A percentile compares a stretch with the other conserved stretches of the same genome.
phyloP scores from a whole-genome alignment of 1,140 invertebrate genomes.

The Zaprionus inermis region DNA sequence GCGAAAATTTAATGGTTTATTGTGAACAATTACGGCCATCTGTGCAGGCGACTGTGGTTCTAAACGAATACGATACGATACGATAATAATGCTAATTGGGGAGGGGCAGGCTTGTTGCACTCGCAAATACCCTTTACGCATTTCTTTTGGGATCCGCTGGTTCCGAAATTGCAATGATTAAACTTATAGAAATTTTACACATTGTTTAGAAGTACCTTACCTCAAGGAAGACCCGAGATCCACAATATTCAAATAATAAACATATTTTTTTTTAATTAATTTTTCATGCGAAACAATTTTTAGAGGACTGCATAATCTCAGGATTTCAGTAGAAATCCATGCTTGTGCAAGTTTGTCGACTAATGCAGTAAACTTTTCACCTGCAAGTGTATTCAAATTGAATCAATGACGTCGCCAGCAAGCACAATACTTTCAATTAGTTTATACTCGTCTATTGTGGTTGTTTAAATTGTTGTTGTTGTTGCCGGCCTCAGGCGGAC shows the following conservation, averaged over 20 bases:
- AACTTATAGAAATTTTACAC: too few species aligned
- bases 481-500: slow-evolving; percentile 46
- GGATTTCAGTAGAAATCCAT: too few species aligned
- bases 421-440: slow-evolving; percentile 57
- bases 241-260: too few species aligned
- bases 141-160: too few species aligned
- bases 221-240: too few species aligned
- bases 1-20: slow-evolving; percentile 37
- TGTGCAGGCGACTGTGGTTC: slow-evolving; percentile 6
- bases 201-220: too few species aligned
- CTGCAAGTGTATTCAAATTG: slow-evolving; percentile 3
- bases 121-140: slow-evolving; percentile 3
- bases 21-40: slow-evolving; percentile 42
- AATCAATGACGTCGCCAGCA: slow-evolving; percentile 30
- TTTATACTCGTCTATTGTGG: slow-evolving; percentile 42
- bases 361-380: neutral
- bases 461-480: slow-evolving; percentile 15
- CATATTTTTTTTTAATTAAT: too few species aligned
- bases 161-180: too few species aligned
- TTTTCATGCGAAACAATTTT: too few species aligned
- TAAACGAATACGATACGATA: slow-evolving; percentile 3
- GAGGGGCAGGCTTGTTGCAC: neutral
- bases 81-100: slow-evolving; percentile 17
- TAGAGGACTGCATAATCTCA: too few species aligned
- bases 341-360: neutral